A percentile compares a stretch with the other conserved stretches of the same genome.
These are phyloP conservation scores for Elanoides forficatus DNA, from an alignment of 2,113 vertebrate genomes.

Conservation along the genomic window DNA sequence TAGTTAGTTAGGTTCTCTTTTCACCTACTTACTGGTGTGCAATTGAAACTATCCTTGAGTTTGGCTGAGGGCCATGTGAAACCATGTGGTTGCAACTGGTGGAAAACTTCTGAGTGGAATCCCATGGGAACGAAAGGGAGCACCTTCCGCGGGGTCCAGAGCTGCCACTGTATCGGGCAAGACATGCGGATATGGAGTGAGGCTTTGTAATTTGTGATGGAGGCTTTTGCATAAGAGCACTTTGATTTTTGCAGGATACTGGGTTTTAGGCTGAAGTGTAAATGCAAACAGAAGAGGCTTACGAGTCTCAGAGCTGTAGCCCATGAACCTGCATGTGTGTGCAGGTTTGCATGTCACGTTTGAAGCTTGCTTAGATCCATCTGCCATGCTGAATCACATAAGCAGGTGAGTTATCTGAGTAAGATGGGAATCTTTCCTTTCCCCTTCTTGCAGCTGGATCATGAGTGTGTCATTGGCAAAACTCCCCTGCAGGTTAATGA, in stretches of 20 bases:
- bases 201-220: neutral
- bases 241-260: neutral
- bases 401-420: neutral
- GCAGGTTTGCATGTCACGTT: neutral
- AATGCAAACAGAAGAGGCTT: rapidly evolving
- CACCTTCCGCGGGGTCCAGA: neutral
- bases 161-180: neutral
- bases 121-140: neutral
- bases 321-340: neutral
- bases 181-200: rapidly evolving
- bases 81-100: neutral
- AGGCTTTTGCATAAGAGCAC: neutral
- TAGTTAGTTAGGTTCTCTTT: neutral
- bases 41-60: neutral
- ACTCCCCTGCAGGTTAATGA: neutral
- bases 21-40: neutral
- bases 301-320: neutral
- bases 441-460: neutral
- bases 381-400: neutral
- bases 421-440: neutral
- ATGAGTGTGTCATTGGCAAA: neutral
- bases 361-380: neutral
- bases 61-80: slow-evolving; percentile 13
- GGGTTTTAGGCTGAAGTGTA: neutral
- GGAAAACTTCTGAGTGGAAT: neutral